These are phyloP conservation scores for Hesperia comma DNA, from an alignment of 2,888 invertebrate genomes.

Conservation along the genomic window DNA sequence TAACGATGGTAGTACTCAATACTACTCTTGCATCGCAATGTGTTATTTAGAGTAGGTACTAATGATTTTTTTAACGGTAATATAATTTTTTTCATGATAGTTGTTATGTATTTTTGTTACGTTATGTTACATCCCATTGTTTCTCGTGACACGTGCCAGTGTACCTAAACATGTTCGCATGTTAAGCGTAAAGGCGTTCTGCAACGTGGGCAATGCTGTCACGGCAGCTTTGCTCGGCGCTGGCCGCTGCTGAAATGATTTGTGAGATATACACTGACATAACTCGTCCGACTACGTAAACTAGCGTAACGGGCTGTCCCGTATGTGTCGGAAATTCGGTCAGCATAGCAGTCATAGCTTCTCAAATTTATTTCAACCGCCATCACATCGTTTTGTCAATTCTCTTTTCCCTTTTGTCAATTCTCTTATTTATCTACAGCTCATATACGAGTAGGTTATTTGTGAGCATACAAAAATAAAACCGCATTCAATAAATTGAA, in stretches of 20 bases:
- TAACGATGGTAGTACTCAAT: no score
- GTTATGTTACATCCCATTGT: not conserved
- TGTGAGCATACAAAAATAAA: no score
- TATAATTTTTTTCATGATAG: no score
- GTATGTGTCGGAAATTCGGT: conserved; percentile 11
- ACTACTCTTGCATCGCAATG: no score
- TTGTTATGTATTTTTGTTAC: no score
- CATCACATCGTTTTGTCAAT: no score
- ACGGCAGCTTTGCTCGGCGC: conserved; percentile 45
- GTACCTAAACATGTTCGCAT: conserved; percentile 14
- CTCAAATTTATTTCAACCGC: not conserved
- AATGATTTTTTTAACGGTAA: no score
- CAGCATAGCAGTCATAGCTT: not conserved
- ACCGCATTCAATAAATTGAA: no score
- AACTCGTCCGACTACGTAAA: conserved; percentile 17
- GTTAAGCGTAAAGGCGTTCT: conserved; percentile 23
- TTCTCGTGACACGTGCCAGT: not conserved
- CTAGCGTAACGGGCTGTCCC: conserved; percentile 5
- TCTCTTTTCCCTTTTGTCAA: no score
- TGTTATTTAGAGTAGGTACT: no score
- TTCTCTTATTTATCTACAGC: no score
- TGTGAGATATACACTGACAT: conserved; percentile 38
- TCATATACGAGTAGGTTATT: no score
- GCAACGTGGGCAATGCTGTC: conserved; percentile 43
- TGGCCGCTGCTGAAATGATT: conserved; percentile 47